Evolutionary conservation across 2,113 vertebrate species (phyloP).

Genomic region (Antigone vipio): DNA sequence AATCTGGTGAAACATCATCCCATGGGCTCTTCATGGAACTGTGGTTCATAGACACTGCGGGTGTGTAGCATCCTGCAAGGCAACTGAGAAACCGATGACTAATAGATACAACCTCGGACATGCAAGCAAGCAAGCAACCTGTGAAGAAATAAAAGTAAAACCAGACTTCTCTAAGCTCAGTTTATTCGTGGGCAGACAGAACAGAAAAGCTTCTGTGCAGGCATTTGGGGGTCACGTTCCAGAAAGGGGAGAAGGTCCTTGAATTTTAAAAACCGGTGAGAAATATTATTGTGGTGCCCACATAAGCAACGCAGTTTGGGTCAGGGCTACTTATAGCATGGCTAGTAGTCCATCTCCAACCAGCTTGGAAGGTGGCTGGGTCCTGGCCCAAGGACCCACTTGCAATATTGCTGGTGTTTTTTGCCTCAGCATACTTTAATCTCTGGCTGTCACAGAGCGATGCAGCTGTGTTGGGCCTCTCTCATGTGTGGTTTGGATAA

Average conservation of each 20-base stretch:
- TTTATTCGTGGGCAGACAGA: not conserved
- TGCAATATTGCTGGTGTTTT: not conserved
- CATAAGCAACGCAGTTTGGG: not conserved
- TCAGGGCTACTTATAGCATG: not conserved
- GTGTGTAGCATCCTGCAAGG: not conserved
- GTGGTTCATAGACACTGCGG: not conserved
- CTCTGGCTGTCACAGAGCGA: not conserved
- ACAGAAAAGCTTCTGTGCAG: not conserved
- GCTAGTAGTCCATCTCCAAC: not conserved
- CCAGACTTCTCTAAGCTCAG: not conserved
- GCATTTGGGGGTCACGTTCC: not conserved
- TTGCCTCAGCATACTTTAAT: not conserved
- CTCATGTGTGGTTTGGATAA: not conserved
- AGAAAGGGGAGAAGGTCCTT: not conserved
- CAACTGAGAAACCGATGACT: not conserved
- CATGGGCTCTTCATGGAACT: not conserved
- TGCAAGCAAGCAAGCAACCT: not conserved
- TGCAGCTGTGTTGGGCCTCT: not conserved
- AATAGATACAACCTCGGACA: not conserved
- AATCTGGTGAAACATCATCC: not conserved
- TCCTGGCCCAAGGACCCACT: not conserved
- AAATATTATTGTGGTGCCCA: not conserved
- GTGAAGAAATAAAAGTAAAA: not conserved
- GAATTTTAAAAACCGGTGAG: not conserved
- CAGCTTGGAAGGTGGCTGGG: not conserved